Percentiles rank a stretch among this genome's conserved stretches.
phyloP scores from a whole-genome alignment of 1,140 invertebrate species.

The Sycophaga agraensis region DNA sequence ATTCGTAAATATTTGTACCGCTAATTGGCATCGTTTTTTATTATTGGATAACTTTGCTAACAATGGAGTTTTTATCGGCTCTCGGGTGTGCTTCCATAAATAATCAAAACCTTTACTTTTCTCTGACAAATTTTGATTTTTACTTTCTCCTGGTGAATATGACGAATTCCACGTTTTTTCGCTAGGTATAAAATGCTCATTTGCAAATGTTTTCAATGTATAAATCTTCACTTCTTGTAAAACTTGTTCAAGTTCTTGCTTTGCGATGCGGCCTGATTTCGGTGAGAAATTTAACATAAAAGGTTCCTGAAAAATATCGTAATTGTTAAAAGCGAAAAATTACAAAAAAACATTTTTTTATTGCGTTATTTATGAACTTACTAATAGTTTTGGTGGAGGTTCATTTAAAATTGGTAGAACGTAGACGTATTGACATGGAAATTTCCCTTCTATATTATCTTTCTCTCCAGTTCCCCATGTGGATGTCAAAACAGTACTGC shows the following conservation, averaged over 20 bases:
- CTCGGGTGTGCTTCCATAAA: conserved; percentile 82
- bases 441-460: conserved; percentile 75
- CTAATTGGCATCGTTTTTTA: conserved; percentile 73
- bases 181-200: conserved; percentile 83
- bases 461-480: conserved; percentile 74
- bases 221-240: conserved; percentile 69
- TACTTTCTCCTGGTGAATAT: conserved; percentile 61
- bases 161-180: conserved; percentile 52
- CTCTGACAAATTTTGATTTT: conserved; percentile 60
- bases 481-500: conserved; percentile 72
- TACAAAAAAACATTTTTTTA: conserved; percentile 6
- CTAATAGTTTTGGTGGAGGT: conserved; percentile 62
- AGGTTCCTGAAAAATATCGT: conserved; percentile 55
- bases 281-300: conserved; percentile 63
- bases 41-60: conserved; percentile 78
- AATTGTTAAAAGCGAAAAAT: not conserved
- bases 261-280: conserved; percentile 42
- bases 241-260: conserved; percentile 56
- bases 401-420: conserved; percentile 80
- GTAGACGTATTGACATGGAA: conserved; percentile 84
- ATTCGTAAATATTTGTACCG: conserved; percentile 73
- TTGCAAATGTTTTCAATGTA: conserved; percentile 80
- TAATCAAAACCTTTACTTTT: too few species aligned
- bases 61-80: conserved; percentile 83
- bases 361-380: conserved; percentile 24